Percentiles rank a stretch among this genome's conserved stretches.
Conservation (phyloP, 2,797 vertebrate genomes). For the Gymnopithys bicolor region DNA sequence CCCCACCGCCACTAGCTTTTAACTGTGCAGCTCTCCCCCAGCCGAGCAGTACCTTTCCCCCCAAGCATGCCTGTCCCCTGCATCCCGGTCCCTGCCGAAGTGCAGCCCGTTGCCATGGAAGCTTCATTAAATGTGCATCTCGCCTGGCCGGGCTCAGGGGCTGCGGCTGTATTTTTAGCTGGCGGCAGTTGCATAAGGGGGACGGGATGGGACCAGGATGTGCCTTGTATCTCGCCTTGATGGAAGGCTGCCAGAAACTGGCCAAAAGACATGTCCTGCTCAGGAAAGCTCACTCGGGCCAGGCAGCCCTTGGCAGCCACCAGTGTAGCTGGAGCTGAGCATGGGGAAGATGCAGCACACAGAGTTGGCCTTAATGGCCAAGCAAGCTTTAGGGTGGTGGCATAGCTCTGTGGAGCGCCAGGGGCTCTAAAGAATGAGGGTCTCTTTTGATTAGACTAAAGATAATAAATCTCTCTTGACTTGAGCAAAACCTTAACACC, state of each 20-base stretch:
- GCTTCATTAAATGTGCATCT: conserved; percentile 86
- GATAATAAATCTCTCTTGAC: not conserved
- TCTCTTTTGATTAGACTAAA: conserved; percentile 5
- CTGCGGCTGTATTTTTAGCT: conserved; percentile 94
- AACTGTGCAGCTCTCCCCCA: not conserved
- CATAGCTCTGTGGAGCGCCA: not conserved
- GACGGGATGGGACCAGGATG: not conserved
- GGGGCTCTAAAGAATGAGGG: not conserved
- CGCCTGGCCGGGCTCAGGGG: conserved; percentile 76
- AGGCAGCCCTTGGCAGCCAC: not conserved
- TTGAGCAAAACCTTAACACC: not conserved
- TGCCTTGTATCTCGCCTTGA: not conserved
- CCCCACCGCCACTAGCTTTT: not conserved
- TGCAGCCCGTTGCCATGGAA: conserved; percentile 86
- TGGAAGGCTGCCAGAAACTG: not conserved
- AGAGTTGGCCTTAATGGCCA: not conserved
- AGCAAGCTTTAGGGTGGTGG: not conserved
- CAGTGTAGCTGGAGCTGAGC: not conserved
- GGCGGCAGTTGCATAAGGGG: conserved; percentile 81
- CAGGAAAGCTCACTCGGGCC: not conserved
- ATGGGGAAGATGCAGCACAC: rapidly evolving
- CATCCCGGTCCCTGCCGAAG: conserved; percentile 45
- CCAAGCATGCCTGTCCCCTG: conserved; percentile 19
- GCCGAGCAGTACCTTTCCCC: conserved; percentile 27
- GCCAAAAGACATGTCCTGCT: not conserved